Evolutionary conservation across 2,888 invertebrate genomes (phyloP).

Genomic region (Eupithecia exiguata): DNA sequence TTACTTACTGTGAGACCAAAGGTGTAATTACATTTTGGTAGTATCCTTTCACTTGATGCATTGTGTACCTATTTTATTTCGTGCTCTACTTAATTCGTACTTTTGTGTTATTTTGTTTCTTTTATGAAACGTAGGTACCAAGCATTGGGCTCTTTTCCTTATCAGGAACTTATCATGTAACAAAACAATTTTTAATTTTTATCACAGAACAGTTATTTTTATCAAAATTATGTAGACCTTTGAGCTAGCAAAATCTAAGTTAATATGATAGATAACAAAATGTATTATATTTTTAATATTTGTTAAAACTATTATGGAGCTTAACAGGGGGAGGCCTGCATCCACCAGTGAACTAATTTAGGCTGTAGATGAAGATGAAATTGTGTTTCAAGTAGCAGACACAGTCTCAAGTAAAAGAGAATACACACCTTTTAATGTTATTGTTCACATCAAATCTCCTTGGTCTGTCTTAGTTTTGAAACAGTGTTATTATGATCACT

Average conservation of each 20-base stretch:
- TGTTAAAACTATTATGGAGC: too few relatives aligned
- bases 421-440: constrained; percentile 15
- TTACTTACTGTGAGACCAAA: constrained; percentile 47
- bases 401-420: background rate
- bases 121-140: constrained; percentile 30
- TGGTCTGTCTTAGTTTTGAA: constrained; percentile 35
- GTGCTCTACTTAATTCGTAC: constrained; percentile 79
- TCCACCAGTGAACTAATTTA: too few relatives aligned
- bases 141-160: constrained; percentile 36
- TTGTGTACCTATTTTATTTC: constrained; percentile 71
- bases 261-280: too few relatives aligned
- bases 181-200: background rate
- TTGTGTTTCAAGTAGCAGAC: background rate
- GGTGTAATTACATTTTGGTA: constrained; percentile 61
- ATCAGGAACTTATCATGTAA: too few relatives aligned
- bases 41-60: constrained; percentile 82
- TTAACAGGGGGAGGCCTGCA: too few relatives aligned
- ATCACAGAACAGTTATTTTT: background rate
- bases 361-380: background rate
- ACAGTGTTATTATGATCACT: constrained; percentile 36
- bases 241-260: background rate
- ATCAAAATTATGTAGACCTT: background rate
- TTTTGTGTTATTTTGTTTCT: constrained; percentile 56
- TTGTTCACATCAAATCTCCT: constrained; percentile 30
- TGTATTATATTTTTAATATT: too few relatives aligned